phyloP scores from a whole-genome alignment of 2,888 invertebrate genomes.

The Chrysomela aeneicollis region DNA sequence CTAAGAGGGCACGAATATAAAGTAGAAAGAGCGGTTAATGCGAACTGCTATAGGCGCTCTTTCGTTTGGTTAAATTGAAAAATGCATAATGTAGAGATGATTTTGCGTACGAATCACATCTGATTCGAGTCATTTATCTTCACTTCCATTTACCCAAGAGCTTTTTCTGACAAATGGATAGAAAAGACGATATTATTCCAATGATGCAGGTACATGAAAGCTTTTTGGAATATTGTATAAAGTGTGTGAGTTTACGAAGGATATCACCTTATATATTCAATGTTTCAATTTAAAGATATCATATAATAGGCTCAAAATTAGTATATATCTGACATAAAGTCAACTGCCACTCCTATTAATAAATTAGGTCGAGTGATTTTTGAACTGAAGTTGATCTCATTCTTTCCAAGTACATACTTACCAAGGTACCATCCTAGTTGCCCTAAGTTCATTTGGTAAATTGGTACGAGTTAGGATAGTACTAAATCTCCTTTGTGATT shows the following conservation, averaged over 20 bases:
- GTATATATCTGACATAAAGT: too few relatives aligned
- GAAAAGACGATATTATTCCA: neutral
- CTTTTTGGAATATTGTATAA: neutral
- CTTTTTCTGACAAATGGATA: neutral
- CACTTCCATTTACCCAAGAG: neutral
- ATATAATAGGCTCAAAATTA: too few relatives aligned
- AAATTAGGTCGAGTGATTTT: too few relatives aligned
- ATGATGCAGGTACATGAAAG: neutral
- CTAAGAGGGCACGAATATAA: conserved; percentile 38
- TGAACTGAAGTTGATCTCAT: too few relatives aligned
- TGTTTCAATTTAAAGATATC: too few relatives aligned
- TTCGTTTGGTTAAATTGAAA: conserved; percentile 38
- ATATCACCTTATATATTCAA: neutral
- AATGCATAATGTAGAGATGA: conserved; percentile 43
- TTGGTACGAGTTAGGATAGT: too few relatives aligned
- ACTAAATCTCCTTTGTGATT: too few relatives aligned
- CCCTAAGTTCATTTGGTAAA: too few relatives aligned
- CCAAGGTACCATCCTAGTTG: too few relatives aligned
- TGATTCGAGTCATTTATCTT: conserved; percentile 19
- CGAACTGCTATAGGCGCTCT: conserved; percentile 20
- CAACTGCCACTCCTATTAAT: too few relatives aligned
- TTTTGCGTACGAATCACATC: conserved; percentile 27
- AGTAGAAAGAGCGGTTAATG: conserved; percentile 37
- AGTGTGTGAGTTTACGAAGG: neutral
- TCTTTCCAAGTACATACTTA: too few relatives aligned